Base-by-base conservation (phyloP, 1,140 invertebrate species). In the Musca domestica region DNA sequence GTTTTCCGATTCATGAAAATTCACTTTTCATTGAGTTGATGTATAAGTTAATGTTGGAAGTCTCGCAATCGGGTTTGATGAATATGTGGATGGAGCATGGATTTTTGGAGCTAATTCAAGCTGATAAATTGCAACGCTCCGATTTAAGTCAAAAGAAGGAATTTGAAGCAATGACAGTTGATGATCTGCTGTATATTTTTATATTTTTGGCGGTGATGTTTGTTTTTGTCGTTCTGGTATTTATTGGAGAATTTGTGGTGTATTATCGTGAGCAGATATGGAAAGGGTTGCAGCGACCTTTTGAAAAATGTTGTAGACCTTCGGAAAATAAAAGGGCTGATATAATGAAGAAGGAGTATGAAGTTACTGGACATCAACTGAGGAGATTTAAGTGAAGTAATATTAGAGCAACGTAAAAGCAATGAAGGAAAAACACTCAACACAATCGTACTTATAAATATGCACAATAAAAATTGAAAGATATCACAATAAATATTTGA, bases 131-230 rank as follows among this genome's bases (percentile, higher is more conserved):
- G 51, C 23, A 58, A 17, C 72, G 74, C 0, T 19, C 54, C 5
- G 77, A 80, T 72, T 64, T 75, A 0, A 76, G 74, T 65, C 64
- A 68, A 7, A 69, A 49, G 14, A 49, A 71, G 19, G 70, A 74
- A 49, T 80, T 75, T 17, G 69, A 68, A 0, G 68, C 76, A 19
- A 80, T 80, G 77, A 71, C 74, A 10, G 25, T 76, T 9, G 71
- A 76, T 56, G 77, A 80, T 52, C 30, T 80, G 41, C 64, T 74
- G 34, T 77, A 77, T 41, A 67, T 80, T 10, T 77, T 75, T 74
- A 77, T 76, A 56, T 77, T 77, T 2, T 74, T 70, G 22, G 72
- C 69, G 4, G 69, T 73, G 14, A 74, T 76, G 73, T 56, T 58
- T 0, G 17, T 70, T 2, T 27, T 78, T 7, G 69, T 72, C 0